Base-by-base conservation (phyloP, 37 sponge, comb jelly and placozoan species). In the Crambe crambe region DNA sequence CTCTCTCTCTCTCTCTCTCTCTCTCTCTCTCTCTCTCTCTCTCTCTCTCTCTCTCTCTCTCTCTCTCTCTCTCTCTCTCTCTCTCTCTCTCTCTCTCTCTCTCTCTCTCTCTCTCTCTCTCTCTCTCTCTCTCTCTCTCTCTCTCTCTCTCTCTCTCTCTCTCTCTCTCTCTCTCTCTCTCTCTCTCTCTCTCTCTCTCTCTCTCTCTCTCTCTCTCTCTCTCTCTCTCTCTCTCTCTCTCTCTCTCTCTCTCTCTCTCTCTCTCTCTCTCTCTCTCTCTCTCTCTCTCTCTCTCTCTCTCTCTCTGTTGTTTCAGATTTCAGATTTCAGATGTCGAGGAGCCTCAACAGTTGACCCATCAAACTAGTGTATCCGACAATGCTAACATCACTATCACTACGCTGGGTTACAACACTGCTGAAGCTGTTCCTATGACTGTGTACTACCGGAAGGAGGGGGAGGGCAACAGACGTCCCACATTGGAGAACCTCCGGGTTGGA, bases 351-450 rank as follows among this genome's bases (percentile, higher is more conserved):
- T 4, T 38, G 20, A 23, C 42, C 29, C 59, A 37, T 0, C 70
- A 42, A 42, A 23, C 12, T 2, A 21, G 73, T 22, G 27, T 38
- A 3, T 20, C 73, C 3, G 40, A 47, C 17, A 66, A 35, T 27
- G 56, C 66, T 26, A 60, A 40, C 51, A 38, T 21, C 69, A 73
- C 79, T 23, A 71, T 73, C 47, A 40, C 65, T 54, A 85, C 54
- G n/a, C 43, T 83, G 65, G 81, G 81, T 32, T 86, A 91, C 80
- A 68, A 71, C 57, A 93, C 94, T 3, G 70, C 86, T 6, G 94
- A 93, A 42, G 91, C 87, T 10, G 84, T 90, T 4, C 94, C 94
- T 22, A 89, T 66, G 79, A 86, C 91, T 0, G 68, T 78, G 21
- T 81, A 87, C 70, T 93, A 93, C 74, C 78, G 87, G 0, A 26